These are phyloP conservation scores for Falco punctatus DNA, from an alignment of 2,113 vertebrate genomes.

Conservation along the genomic window DNA sequence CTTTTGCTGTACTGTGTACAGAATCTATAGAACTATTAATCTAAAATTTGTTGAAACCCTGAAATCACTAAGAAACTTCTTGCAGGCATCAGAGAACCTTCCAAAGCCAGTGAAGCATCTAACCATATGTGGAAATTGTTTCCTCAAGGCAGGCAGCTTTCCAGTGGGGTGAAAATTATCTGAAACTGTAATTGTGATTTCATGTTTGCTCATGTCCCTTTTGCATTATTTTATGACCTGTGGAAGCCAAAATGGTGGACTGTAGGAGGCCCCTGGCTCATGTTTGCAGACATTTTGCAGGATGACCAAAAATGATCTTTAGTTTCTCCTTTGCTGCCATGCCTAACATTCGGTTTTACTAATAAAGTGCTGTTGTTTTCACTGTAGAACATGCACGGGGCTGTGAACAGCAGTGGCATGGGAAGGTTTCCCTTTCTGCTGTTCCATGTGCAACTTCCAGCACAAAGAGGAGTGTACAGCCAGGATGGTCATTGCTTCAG, in stretches of 20 bases:
- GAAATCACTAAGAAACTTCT: neutral
- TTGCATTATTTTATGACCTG: neutral
- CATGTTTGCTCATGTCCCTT: neutral
- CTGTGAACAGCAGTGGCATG: neutral
- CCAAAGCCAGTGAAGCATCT: neutral
- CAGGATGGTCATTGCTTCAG: rapidly evolving
- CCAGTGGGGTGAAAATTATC: neutral
- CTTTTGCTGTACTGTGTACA: neutral
- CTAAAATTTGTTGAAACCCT: neutral
- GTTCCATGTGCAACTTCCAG: neutral
- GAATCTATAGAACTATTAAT: neutral
- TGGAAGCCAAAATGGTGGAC: neutral
- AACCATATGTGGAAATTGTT: neutral
- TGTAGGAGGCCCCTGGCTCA: neutral
- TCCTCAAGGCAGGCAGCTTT: neutral
- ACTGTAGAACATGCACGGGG: neutral
- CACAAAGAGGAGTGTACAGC: neutral
- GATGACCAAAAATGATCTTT: neutral
- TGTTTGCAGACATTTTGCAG: neutral
- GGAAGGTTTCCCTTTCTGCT: neutral
- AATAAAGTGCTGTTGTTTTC: neutral
- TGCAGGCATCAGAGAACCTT: neutral
- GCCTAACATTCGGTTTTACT: neutral
- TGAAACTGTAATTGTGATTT: neutral
- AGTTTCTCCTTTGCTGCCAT: neutral